Base-by-base conservation (phyloP, 2,113 vertebrate species). In the Oreochromis tanganicae region DNA sequence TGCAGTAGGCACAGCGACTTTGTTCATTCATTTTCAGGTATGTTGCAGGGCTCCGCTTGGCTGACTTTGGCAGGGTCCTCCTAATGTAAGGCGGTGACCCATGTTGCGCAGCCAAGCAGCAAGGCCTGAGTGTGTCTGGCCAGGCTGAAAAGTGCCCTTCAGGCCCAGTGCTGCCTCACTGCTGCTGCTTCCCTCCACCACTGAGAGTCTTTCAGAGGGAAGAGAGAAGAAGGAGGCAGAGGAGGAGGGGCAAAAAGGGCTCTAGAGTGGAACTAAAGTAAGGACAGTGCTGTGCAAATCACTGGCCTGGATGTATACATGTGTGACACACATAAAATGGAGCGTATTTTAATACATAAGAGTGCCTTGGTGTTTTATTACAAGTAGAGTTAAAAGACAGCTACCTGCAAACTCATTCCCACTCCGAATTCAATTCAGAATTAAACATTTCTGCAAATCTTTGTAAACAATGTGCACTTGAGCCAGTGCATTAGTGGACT, bases 71-170 rank as follows among this genome's bases (percentile, higher is more conserved):
- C 92, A 92, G 93, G 93, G 91, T 92, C 84, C 88, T 94, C 94
- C 93, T 95, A 94, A 96, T 96, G 95, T 95, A 95, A 94, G 92
- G 92, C 93, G 90, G 90, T 96, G 96, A 96, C 95, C 96, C 95
- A 94, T 95, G 93, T 93, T 93, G 91, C 81, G 93, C 95, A 95
- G 92, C 93, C 95, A 94, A 96, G 95, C 95, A 94, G 94, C 91
- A 95, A 94, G 93, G 91, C 90, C 93, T 63, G 85, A 91, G 92
- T 94, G 93, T 95, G 94, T 94, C 90, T 96, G 94, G 89, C 95
- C 95, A 94, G 94, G 95, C 95, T 96, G 95, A 96, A 96, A 96
- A 95, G 94, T 95, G 95, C 93, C 96, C 95, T 96, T 94, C 93
- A 96, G 95, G 94, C 92, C 93, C 87, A 91, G 87, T 27, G 91